phyloP scores from a whole-genome alignment of 2,797 vertebrate genomes.

The Buphagus erythrorhynchus region DNA sequence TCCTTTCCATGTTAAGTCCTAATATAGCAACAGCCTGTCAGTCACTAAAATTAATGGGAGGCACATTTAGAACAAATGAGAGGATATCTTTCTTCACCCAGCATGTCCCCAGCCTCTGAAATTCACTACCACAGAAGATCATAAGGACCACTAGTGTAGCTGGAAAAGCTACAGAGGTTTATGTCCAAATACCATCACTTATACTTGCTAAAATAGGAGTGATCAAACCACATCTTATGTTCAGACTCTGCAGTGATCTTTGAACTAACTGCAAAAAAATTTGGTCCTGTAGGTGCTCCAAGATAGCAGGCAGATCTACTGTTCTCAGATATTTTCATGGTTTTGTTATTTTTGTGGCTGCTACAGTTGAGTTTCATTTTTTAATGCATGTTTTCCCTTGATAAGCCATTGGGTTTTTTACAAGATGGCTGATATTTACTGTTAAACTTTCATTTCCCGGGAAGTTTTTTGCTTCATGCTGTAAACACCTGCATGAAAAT shows the following conservation, averaged over 20 bases:
- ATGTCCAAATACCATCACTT: neutral
- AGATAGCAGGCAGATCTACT: neutral
- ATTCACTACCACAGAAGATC: neutral
- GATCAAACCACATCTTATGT: neutral
- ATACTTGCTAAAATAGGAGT: neutral
- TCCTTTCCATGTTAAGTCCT: neutral
- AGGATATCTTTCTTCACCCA: constrained; percentile 16
- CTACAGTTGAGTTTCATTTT: neutral
- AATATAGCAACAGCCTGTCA: neutral
- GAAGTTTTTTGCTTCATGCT: neutral
- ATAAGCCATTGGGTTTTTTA: neutral
- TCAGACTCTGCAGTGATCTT: neutral
- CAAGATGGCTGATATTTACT: neutral
- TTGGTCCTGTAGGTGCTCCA: neutral
- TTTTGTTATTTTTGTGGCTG: neutral
- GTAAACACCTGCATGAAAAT: constrained; percentile 35
- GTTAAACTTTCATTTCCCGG: neutral
- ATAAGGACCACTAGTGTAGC: neutral
- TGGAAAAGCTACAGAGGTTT: constrained; percentile 3
- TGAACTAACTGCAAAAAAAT: neutral
- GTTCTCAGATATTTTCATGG: neutral
- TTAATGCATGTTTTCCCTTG: neutral
- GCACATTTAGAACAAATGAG: constrained; percentile 35
- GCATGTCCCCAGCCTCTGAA: constrained; percentile 27
- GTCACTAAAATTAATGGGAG: constrained; percentile 27